Evolutionary conservation across 2,113 vertebrate species (phyloP).

Genomic region (Phalacrocorax carbo): DNA sequence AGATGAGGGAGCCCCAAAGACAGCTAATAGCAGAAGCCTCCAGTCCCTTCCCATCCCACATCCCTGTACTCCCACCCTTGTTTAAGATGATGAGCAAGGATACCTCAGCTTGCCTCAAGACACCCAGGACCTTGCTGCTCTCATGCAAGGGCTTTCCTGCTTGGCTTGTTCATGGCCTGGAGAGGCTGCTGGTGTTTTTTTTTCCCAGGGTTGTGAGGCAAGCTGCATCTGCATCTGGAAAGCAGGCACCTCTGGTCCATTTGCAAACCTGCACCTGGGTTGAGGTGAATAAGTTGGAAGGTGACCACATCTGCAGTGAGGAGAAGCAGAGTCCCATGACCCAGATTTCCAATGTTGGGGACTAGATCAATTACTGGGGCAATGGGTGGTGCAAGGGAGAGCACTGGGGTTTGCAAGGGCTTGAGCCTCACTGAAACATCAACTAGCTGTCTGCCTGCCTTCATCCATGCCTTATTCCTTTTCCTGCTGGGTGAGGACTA

Average conservation of each 20-base stretch:
- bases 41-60: not conserved
- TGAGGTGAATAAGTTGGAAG: not conserved
- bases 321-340: not conserved
- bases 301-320: not conserved
- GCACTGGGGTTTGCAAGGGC: not conserved
- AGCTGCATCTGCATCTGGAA: not conserved
- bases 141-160: not conserved
- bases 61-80: not conserved
- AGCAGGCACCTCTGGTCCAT: not conserved
- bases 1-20: not conserved
- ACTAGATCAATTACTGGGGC: not conserved
- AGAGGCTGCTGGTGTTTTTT: not conserved
- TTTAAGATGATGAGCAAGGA: not conserved
- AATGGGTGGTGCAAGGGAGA: not conserved
- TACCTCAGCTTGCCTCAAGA: not conserved
- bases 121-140: not conserved
- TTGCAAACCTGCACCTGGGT: not conserved
- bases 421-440: not conserved
- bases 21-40: not conserved
- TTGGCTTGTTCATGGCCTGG: not conserved
- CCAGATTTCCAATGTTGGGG: not conserved
- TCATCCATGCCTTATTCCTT: not conserved
- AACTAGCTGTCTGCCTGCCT: not conserved
- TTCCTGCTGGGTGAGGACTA: not conserved
- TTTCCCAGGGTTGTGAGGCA: not conserved